Evolutionary conservation across 2,113 vertebrate genomes (phyloP).

Genomic region (Sarotherodon lohbergeri): DNA sequence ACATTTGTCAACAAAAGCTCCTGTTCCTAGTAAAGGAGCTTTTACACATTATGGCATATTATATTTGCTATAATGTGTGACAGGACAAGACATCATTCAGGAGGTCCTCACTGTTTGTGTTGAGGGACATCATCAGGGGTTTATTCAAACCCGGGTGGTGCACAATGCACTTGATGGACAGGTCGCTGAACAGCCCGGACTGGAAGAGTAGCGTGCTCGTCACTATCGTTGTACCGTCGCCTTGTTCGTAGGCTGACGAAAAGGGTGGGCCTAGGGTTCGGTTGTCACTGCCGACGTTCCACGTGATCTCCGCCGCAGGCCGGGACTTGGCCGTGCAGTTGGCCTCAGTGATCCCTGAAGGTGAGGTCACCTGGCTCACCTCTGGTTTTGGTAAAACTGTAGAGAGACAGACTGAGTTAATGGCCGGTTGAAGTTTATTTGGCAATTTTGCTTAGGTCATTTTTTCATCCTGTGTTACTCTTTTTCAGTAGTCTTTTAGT

Average conservation of each 20-base stretch:
- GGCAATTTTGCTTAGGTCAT: neutral
- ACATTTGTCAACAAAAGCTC: neutral
- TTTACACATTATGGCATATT: neutral
- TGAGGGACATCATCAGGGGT: slow-evolving; percentile 39
- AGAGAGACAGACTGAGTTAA: neutral
- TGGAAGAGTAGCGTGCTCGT: slow-evolving; percentile 66
- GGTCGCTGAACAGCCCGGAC: slow-evolving; percentile 25
- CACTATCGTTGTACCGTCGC: slow-evolving; percentile 68
- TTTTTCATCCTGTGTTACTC: neutral
- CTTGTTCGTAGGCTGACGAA: slow-evolving; percentile 15
- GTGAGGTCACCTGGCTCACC: slow-evolving; percentile 47
- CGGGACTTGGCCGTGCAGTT: slow-evolving; percentile 70
- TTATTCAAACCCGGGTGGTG: slow-evolving; percentile 62
- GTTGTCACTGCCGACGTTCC: slow-evolving; percentile 61
- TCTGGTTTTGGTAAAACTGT: slow-evolving; percentile 71
- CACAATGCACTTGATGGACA: slow-evolving; percentile 58
- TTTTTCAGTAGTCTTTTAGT: neutral
- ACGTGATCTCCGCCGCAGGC: slow-evolving; percentile 58
- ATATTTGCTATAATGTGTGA: neutral
- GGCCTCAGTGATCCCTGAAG: slow-evolving; percentile 64
- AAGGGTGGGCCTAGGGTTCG: slow-evolving; percentile 54
- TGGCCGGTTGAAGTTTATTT: neutral
- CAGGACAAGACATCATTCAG: neutral
- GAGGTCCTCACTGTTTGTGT: slow-evolving; percentile 30
- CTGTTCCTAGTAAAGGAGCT: neutral